Evolutionary conservation across 2,888 invertebrate genomes (phyloP), one percentile per base, ranked within the genome.

Genomic region (Thera obeliscata): DNA sequence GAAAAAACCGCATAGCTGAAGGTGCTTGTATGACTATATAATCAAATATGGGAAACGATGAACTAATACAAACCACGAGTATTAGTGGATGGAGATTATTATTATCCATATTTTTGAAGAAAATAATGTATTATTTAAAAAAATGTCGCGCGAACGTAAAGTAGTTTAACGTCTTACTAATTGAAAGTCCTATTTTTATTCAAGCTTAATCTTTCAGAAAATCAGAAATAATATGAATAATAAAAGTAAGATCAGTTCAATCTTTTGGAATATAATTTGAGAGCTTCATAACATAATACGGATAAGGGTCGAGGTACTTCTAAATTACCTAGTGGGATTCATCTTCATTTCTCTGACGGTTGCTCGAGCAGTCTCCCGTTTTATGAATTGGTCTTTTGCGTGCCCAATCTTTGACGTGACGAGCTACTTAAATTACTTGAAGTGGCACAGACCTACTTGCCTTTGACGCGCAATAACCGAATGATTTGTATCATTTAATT

Each of bases 351-450:
- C 84, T 84, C 79, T 74, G 79, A 71, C 75, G 80, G 77, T 75
- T 78, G 67, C 76, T 75, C 72, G 80, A 81, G 73, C 81, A 82
- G 82, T 83, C 86, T 82, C 85, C 85, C 84, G 81, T 83, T 86
- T 89, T 87, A 90, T 87, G 86, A 88, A 90, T 89, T 79, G 87
- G 73, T 74, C 73, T 83, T 85, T 90, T 83, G 88, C 89, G 90
- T 90, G 90, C 77, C 82, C 85, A 78, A 80, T 81, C 80, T 85
- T 85, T 83, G 80, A 83, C 78, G 78, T 83, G 84, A 86, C 76
- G 80, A 81, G 79, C 79, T 73, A 80, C 79, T 85, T 82, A 82
- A 78, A 79, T 76, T 77, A 78, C 63, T 71, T 64, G 61, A 67
- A 66, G 69, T 60, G 66, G 50, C 46, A 1, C 7, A 35, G 4